phyloP scores from a whole-genome alignment of 2,113 vertebrate species.

The Seriola rivoliana region DNA sequence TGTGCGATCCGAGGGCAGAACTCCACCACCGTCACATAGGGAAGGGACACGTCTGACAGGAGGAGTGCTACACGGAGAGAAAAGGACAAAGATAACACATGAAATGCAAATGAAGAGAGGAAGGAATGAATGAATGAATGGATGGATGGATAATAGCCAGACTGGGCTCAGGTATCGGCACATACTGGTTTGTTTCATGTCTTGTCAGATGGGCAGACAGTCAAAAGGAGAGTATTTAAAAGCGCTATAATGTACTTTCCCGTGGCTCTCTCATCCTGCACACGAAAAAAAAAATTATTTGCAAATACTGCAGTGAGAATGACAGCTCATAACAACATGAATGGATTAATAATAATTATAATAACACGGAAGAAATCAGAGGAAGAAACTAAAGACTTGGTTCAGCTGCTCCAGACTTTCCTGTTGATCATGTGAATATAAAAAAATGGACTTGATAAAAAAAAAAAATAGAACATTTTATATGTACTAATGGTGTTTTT shows the following conservation, averaged over 20 bases:
- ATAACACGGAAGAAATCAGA: background rate
- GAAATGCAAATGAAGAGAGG: conserved; percentile 35
- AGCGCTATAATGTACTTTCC: background rate
- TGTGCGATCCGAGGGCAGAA: conserved; percentile 84
- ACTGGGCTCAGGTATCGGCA: conserved; percentile 52
- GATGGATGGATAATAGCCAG: background rate
- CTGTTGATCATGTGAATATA: conserved; percentile 30
- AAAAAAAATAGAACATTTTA: conserved; percentile 50
- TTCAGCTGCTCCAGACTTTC: conserved; percentile 22
- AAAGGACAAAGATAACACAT: background rate
- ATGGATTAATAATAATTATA: background rate
- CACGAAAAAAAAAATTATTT: background rate
- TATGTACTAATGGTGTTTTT: conserved; percentile 65
- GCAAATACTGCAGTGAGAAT: background rate
- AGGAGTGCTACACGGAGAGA: background rate
- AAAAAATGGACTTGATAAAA: conserved; percentile 43
- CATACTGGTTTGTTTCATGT: conserved; percentile 35
- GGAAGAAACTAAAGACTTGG: conserved; percentile 11
- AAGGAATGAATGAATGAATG: background rate
- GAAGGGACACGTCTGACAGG: background rate
- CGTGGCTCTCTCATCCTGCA: background rate
- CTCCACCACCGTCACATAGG: conserved; percentile 83
- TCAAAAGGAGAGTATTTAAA: background rate
- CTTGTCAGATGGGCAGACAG: background rate
- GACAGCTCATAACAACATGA: background rate